Evolutionary conservation across 2,113 vertebrate species (phyloP).

Genomic region (Pollimyrus isidori): DNA sequence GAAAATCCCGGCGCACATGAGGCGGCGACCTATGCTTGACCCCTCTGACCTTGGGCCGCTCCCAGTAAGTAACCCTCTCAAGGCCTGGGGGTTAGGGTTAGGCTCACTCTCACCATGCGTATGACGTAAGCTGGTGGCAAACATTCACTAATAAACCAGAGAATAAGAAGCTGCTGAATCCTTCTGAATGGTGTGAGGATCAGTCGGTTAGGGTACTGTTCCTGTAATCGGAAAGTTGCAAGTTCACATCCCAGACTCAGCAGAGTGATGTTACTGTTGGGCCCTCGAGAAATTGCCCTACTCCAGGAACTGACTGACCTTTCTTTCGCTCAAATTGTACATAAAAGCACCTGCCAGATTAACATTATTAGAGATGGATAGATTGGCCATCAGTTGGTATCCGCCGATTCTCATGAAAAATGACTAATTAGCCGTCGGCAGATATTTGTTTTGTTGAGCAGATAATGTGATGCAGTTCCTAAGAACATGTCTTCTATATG

Average conservation of each 20-base stretch:
- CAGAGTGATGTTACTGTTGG: not conserved
- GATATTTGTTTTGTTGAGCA: not conserved
- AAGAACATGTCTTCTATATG: not conserved
- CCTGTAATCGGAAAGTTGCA: not conserved
- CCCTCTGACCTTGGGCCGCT: slow-evolving; percentile 78
- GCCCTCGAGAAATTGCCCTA: not conserved
- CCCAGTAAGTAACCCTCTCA: slow-evolving; percentile 64
- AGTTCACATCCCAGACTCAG: not conserved
- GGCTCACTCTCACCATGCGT: not conserved
- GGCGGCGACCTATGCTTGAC: slow-evolving; percentile 70
- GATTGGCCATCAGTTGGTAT: not conserved
- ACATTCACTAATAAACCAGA: not conserved
- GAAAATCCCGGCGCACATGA: slow-evolving; percentile 67
- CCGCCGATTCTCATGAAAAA: not conserved
- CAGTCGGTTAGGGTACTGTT: not conserved
- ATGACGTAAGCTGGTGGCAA: not conserved
- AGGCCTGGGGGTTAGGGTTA: no score
- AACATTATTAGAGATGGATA: not conserved
- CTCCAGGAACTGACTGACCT: not conserved
- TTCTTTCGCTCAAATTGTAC: not conserved
- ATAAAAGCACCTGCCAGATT: not conserved
- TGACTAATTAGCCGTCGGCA: not conserved
- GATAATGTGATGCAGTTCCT: not conserved
- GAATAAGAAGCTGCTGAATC: not conserved
- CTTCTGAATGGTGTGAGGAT: not conserved